These are phyloP conservation scores for Sphaeramia orbicularis DNA, from an alignment of 2,797 vertebrate species.

Conservation along the genomic window DNA sequence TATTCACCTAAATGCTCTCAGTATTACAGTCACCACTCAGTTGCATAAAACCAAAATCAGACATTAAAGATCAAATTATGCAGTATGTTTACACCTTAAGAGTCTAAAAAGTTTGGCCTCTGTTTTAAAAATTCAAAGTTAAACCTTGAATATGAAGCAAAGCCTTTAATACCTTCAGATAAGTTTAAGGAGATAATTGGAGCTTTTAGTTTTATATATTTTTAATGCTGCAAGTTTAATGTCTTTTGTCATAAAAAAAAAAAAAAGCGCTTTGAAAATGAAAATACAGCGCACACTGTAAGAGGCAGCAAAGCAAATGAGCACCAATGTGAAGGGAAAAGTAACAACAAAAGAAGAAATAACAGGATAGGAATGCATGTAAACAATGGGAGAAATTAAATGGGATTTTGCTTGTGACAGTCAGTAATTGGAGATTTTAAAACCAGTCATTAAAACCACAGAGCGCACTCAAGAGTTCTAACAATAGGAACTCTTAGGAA, in stretches of 20 bases:
- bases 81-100: too few species aligned
- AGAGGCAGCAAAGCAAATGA: background rate
- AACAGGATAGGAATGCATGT: background rate
- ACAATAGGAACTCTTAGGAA: conserved; percentile 1
- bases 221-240: background rate
- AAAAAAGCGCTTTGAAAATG: background rate
- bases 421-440: conserved; percentile 11
- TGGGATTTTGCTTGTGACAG: background rate
- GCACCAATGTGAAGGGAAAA: conserved; percentile 1
- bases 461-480: background rate
- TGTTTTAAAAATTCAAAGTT: too few species aligned
- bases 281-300: conserved; percentile 6
- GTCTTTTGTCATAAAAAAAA: background rate
- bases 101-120: too few species aligned
- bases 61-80: too few species aligned
- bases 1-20: too few species aligned
- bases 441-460: conserved; percentile 1
- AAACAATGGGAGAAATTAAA: background rate
- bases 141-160: background rate
- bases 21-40: too few species aligned
- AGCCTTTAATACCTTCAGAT: background rate
- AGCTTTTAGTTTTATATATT: conserved; percentile 4
- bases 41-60: too few species aligned
- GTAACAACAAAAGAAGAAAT: background rate
- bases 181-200: background rate